These are phyloP conservation scores for Hippolais icterina DNA, from an alignment of 2,113 vertebrate genomes.

Conservation along the genomic window DNA sequence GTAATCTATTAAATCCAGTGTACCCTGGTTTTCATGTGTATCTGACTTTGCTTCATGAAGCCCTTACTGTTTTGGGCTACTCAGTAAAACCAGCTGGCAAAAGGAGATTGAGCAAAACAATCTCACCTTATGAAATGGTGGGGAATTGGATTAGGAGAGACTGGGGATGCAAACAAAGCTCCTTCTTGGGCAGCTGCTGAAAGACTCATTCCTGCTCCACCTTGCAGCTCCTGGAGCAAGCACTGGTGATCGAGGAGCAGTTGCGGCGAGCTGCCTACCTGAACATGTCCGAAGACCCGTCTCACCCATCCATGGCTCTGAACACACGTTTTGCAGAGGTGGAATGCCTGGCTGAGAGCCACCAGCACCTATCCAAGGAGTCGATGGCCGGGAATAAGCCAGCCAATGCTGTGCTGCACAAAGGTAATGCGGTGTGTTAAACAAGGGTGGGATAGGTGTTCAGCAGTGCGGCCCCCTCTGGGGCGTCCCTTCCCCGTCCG, in stretches of 20 bases:
- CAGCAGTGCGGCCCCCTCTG: neutral
- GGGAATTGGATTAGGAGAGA: neutral
- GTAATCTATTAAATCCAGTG: neutral
- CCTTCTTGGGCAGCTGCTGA: neutral
- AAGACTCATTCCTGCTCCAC: neutral
- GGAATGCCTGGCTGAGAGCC: slow-evolving; percentile 95
- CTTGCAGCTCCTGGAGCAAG: slow-evolving; percentile 90
- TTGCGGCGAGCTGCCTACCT: slow-evolving; percentile 92
- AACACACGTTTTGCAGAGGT: slow-evolving; percentile 98
- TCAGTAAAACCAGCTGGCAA: neutral
- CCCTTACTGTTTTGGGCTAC: neutral
- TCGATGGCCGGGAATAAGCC: slow-evolving; percentile 98
- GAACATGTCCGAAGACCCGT: slow-evolving; percentile 97
- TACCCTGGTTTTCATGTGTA: neutral
- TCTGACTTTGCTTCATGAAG: neutral
- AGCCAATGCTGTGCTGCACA: slow-evolving; percentile 96
- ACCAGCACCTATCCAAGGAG: slow-evolving; percentile 98
- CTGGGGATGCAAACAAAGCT: neutral
- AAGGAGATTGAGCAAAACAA: neutral
- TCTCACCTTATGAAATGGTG: neutral
- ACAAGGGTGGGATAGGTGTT: neutral
- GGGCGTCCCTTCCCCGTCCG: neutral
- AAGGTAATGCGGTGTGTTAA: slow-evolving; percentile 79
- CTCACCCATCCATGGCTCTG: slow-evolving; percentile 97
- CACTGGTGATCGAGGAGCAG: slow-evolving; percentile 95